Conservation (phyloP, 2,113 vertebrate genomes). For the Aythya baeri region DNA sequence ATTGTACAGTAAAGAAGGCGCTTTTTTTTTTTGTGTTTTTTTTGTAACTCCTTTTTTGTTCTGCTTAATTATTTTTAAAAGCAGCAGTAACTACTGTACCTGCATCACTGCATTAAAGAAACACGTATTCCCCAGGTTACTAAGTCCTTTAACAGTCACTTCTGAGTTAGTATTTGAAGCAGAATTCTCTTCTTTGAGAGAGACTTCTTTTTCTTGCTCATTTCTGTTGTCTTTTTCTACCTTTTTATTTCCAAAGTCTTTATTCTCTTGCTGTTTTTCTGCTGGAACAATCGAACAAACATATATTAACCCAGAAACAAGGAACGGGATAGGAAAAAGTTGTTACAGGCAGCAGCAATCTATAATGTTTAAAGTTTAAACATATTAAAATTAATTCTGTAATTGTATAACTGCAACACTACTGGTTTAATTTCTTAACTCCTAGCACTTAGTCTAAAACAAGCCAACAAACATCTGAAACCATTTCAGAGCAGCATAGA, state of each 20-base stretch:
- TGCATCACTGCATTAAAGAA: slow-evolving; percentile 98
- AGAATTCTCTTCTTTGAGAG: slow-evolving; percentile 64
- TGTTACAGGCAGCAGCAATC: neutral
- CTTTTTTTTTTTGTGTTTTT: neutral
- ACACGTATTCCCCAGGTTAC: slow-evolving; percentile 97
- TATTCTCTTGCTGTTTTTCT: slow-evolving; percentile 66
- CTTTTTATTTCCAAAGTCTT: slow-evolving; percentile 78
- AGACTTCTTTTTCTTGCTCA: slow-evolving; percentile 76
- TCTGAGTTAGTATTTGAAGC: slow-evolving; percentile 34
- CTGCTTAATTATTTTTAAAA: neutral
- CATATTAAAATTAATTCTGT: neutral
- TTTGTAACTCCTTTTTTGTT: neutral
- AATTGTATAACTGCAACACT: neutral
- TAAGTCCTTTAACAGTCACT: slow-evolving; percentile 88
- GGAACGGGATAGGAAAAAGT: neutral
- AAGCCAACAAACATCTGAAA: neutral
- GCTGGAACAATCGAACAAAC: neutral
- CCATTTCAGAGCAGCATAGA: neutral
- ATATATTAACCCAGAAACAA: neutral
- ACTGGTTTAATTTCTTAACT: neutral
- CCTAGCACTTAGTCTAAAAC: neutral
- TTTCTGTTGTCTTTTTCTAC: slow-evolving; percentile 79
- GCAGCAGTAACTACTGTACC: slow-evolving; percentile 73
- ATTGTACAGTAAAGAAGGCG: neutral
- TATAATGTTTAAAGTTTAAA: neutral